A percentile compares a stretch with the other conserved stretches of the same genome.
These are phyloP conservation scores for Nymphalis c-album DNA, from an alignment of 2,888 invertebrate species.

Conservation along the genomic window DNA sequence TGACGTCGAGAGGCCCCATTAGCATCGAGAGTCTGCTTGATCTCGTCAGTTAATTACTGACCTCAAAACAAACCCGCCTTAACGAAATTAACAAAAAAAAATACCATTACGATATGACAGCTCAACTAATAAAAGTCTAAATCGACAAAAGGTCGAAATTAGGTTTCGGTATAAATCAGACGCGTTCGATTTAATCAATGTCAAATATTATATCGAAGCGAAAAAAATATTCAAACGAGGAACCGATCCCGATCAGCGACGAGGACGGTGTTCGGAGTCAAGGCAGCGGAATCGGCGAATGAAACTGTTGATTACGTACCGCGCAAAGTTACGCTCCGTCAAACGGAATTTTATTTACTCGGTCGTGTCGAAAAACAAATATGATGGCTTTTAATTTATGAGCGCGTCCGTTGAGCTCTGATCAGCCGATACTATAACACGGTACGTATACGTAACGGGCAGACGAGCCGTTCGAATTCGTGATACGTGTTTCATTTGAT, in stretches of 20 bases:
- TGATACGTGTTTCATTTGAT: conserved; percentile 57
- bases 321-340: conserved; percentile 71
- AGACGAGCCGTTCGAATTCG: conserved; percentile 57
- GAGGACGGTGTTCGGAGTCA: conserved; percentile 61
- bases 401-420: conserved; percentile 56
- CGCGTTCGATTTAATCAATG: conserved; percentile 64
- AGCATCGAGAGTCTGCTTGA: conserved; percentile 77
- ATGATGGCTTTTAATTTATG: conserved; percentile 78
- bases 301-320: conserved; percentile 76
- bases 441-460: conserved; percentile 42
- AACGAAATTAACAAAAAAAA: conserved; percentile 44
- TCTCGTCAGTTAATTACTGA: conserved; percentile 77
- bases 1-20: conserved; percentile 78
- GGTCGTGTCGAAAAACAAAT: conserved; percentile 72
- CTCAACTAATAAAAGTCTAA: conserved; percentile 40
- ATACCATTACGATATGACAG: conserved; percentile 38
- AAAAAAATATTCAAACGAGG: conserved; percentile 65
- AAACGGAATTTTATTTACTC: conserved; percentile 74
- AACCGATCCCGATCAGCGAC: conserved; percentile 50
- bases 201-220: conserved; percentile 55
- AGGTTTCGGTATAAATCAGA: conserved; percentile 47
- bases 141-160: conserved; percentile 33
- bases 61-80: conserved; percentile 61
- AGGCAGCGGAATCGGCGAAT: conserved; percentile 70
- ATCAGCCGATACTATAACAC: conserved; percentile 50